Conservation (phyloP, 2,113 vertebrate genomes). For the Opisthocomus hoazin region DNA sequence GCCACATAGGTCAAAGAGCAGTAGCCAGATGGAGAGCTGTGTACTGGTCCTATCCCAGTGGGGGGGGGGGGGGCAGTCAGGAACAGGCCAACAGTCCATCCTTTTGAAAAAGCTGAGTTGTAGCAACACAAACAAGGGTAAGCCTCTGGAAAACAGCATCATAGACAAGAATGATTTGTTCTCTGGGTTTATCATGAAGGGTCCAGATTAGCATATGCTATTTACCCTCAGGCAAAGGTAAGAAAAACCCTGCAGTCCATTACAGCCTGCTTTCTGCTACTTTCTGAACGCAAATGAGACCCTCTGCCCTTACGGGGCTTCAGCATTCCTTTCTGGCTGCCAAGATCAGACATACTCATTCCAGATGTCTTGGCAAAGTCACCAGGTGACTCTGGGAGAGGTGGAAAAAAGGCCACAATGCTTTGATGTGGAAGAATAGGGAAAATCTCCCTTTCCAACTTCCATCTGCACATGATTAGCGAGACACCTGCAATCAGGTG, state of each 20-base stretch:
- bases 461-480: background rate
- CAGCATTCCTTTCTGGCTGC: background rate
- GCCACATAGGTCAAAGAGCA: background rate
- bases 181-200: background rate
- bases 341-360: background rate
- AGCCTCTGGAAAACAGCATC: background rate
- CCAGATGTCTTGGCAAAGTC: background rate
- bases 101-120: background rate
- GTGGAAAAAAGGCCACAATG: background rate
- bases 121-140: background rate
- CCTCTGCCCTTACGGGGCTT: background rate
- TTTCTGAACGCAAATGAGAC: background rate
- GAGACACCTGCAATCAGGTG: background rate
- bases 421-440: background rate
- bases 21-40: background rate
- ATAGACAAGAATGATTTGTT: background rate
- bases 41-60: background rate
- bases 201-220: background rate
- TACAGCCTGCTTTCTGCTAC: background rate
- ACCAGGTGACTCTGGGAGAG: background rate
- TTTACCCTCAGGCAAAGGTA: background rate
- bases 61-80: too few relatives aligned
- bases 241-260: background rate
- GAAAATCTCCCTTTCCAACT: background rate
- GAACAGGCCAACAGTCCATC: background rate